These are phyloP conservation scores for Paramormyrops kingsleyae DNA, from an alignment of 2,113 vertebrate genomes.

Conservation along the genomic window DNA sequence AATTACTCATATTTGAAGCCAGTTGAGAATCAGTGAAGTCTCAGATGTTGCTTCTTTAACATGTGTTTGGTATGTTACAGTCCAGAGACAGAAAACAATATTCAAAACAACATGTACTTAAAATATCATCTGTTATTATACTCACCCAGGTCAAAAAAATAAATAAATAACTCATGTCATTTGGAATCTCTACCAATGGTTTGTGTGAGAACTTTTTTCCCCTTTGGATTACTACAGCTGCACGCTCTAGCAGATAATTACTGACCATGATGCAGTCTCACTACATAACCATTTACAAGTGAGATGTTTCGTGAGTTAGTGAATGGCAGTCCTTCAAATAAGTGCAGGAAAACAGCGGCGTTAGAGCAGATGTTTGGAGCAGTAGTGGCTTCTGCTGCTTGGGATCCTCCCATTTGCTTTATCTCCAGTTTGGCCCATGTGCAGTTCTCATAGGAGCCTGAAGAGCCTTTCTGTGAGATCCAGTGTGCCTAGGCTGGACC, in stretches of 20 bases:
- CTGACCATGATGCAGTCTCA: conserved; percentile 34
- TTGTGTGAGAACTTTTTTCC: conserved; percentile 17
- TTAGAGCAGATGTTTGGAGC: conserved; percentile 14
- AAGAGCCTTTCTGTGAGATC: not conserved
- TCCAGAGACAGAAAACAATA: conserved; percentile 5
- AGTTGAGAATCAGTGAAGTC: not conserved
- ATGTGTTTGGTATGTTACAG: not conserved
- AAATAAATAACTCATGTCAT: conserved; percentile 3
- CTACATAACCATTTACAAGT: conserved; percentile 31
- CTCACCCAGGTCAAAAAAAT: not conserved
- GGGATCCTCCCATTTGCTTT: not conserved
- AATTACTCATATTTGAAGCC: not conserved
- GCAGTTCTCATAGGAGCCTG: not conserved
- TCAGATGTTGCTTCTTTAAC: not conserved
- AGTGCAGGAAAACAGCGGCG: not conserved
- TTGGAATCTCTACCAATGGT: conserved; percentile 23
- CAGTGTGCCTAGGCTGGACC: not conserved
- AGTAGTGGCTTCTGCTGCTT: conserved; percentile 11
- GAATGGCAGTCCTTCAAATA: conserved; percentile 24
- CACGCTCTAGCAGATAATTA: conserved; percentile 37
- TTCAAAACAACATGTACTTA: not conserved
- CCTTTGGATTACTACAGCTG: conserved; percentile 29
- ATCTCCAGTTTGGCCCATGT: not conserved
- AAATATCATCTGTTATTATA: not conserved
- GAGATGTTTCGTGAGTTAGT: conserved; percentile 29